phyloP scores from a whole-genome alignment of 92 coral and sea anemone species.

The Hydrozoanthus gracilis region DNA sequence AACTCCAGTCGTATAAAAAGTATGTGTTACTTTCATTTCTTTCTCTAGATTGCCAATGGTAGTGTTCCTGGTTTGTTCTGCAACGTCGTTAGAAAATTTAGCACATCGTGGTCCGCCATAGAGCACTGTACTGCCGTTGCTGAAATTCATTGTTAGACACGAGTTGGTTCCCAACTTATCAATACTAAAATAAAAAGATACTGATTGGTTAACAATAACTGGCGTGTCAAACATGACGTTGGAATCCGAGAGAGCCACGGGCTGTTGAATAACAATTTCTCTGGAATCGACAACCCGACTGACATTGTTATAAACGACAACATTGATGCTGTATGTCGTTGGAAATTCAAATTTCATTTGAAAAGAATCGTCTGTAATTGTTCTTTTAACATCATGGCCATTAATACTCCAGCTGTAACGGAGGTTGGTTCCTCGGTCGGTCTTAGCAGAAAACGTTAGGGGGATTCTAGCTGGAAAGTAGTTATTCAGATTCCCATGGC shows the following conservation, averaged over 20 bases:
- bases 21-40: slow-evolving; percentile 37
- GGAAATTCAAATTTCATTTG: slow-evolving; percentile 17
- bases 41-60: slow-evolving; percentile 38
- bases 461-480: slow-evolving; percentile 62
- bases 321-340: slow-evolving; percentile 44
- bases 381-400: neutral
- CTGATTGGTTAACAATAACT: slow-evolving; percentile 49
- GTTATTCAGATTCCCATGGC: slow-evolving; percentile 54
- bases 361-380: slow-evolving; percentile 1
- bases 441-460: slow-evolving; percentile 32
- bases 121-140: slow-evolving; percentile 56
- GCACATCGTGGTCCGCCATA: slow-evolving; percentile 53
- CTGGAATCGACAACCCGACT: slow-evolving; percentile 34
- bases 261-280: slow-evolving; percentile 53
- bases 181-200: slow-evolving; percentile 45
- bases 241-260: slow-evolving; percentile 32
- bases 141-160: slow-evolving; percentile 52
- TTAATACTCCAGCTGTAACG: slow-evolving; percentile 46
- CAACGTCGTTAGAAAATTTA: neutral
- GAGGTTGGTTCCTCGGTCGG: slow-evolving; percentile 38
- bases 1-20: slow-evolving; percentile 43
- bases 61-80: slow-evolving; percentile 1
- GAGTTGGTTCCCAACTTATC: slow-evolving; percentile 61
- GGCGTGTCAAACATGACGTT: slow-evolving; percentile 50
- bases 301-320: slow-evolving; percentile 57